These are phyloP conservation scores for Gymnopithys bicolor DNA, from an alignment of 2,797 vertebrate species.

Conservation along the genomic window DNA sequence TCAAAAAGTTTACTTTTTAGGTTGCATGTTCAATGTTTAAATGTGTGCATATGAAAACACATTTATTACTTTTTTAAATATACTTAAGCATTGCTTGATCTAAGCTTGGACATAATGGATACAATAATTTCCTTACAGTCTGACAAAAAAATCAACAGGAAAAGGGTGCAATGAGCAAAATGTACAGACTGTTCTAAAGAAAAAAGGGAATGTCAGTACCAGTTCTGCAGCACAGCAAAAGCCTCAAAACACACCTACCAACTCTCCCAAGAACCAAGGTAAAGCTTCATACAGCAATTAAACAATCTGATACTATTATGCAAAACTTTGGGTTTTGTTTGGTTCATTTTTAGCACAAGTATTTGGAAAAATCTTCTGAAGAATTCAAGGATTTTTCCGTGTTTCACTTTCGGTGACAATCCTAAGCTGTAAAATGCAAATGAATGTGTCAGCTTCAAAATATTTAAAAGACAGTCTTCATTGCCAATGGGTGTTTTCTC, in stretches of 20 bases:
- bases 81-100: neutral
- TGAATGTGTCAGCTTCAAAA: neutral
- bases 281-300: conserved; percentile 39
- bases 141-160: conserved; percentile 78
- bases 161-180: conserved; percentile 81
- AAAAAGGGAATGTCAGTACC: conserved; percentile 68
- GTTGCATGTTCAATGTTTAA: neutral
- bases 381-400: neutral
- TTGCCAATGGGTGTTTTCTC: neutral
- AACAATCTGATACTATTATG: neutral
- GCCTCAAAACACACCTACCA: conserved; percentile 76
- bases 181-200: conserved; percentile 76
- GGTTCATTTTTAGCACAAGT: neutral
- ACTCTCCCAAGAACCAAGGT: conserved; percentile 83
- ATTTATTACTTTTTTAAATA: neutral
- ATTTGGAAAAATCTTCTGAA: neutral
- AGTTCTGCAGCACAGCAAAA: conserved; percentile 78
- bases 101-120: conserved; percentile 24
- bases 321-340: neutral
- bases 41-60: neutral
- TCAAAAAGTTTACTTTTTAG: neutral
- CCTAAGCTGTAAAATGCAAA: conserved; percentile 5
- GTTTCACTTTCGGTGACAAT: neutral
- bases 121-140: conserved; percentile 72
- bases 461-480: neutral